Evolutionary conservation across 2,113 vertebrate species (phyloP).

Genomic region (Cygnus buccinator): DNA sequence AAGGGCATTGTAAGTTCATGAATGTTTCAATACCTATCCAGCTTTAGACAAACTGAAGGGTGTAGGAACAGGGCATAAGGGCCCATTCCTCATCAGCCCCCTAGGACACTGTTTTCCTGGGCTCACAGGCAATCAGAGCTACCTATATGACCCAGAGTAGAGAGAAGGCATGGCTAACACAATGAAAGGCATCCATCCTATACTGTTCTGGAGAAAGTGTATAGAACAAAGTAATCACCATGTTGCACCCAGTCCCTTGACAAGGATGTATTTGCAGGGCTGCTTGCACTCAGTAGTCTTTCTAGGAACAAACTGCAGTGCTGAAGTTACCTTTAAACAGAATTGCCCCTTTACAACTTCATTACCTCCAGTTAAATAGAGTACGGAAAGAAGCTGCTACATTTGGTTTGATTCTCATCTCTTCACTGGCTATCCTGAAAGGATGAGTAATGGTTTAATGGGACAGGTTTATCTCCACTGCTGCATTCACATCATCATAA

Average conservation of each 20-base stretch:
- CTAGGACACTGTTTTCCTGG: background rate
- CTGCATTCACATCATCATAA: background rate
- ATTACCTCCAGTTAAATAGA: constrained; percentile 32
- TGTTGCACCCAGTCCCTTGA: background rate
- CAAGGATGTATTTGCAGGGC: background rate
- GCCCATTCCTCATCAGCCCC: background rate
- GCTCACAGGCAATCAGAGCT: background rate
- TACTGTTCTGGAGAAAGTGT: background rate
- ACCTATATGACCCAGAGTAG: background rate
- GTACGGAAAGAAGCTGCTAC: constrained; percentile 23
- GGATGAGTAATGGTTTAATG: constrained; percentile 46
- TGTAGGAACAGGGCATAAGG: background rate
- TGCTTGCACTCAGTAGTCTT: background rate
- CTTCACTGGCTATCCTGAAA: constrained; percentile 29
- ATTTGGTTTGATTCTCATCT: constrained; percentile 18
- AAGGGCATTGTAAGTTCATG: background rate
- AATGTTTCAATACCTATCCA: background rate
- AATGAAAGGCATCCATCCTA: background rate
- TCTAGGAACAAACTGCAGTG: background rate
- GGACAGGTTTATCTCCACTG: constrained; percentile 30
- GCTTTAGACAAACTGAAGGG: background rate
- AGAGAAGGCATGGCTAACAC: background rate
- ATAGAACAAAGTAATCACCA: background rate
- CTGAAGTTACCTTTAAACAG: constrained; percentile 7
- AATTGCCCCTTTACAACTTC: constrained; percentile 10